These are phyloP conservation scores for Orbicella faveolata DNA, from an alignment of 64 coral and sea anemone genomes.

Conservation along the genomic window DNA sequence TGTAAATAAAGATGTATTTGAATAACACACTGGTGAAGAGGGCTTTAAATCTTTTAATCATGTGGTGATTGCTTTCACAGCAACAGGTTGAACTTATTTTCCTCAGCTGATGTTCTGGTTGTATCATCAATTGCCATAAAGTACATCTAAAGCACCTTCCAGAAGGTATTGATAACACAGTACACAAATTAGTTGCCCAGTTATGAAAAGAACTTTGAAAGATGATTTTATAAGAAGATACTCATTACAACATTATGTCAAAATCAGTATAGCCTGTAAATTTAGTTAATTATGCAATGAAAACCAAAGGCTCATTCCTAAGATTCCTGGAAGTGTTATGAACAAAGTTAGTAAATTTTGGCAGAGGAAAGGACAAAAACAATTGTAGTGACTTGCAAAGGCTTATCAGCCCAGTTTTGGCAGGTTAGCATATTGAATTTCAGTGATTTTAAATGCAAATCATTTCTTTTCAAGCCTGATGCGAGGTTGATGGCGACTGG, in stretches of 20 bases:
- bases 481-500: not conserved
- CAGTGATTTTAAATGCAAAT: not conserved
- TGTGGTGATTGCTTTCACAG: constrained; percentile 35
- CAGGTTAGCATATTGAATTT: not conserved
- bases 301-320: too few species aligned
- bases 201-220: too few species aligned
- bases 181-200: too few species aligned
- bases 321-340: too few species aligned
- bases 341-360: too few species aligned
- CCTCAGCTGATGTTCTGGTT: not conserved
- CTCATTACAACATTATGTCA: too few species aligned
- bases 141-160: constrained; percentile 11
- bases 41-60: not conserved
- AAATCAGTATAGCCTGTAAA: too few species aligned
- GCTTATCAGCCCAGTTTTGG: too few species aligned
- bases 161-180: constrained; percentile 23
- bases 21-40: not conserved
- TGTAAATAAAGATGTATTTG: constrained; percentile 17
- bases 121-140: not conserved
- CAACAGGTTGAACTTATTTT: constrained; percentile 4
- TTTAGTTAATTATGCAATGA: too few species aligned
- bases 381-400: too few species aligned
- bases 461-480: constrained; percentile 36
- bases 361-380: too few species aligned
- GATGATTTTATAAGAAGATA: too few species aligned